Conservation (phyloP, 2,888 invertebrate species). For the Rhagium mordax region DNA sequence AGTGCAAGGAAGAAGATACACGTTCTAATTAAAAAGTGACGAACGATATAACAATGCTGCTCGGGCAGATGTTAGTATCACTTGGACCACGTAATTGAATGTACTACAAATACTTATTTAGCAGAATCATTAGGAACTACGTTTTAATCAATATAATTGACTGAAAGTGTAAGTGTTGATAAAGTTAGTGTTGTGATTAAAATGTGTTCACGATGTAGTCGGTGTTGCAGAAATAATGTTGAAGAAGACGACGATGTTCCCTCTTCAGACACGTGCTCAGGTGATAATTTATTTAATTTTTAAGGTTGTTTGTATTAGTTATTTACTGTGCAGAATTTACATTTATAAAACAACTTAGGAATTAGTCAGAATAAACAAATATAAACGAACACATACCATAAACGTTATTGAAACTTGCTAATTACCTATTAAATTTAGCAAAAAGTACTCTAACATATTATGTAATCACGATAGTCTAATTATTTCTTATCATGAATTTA, state of each 20-base stretch:
- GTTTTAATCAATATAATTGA: background rate
- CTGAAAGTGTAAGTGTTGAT: slow-evolving; percentile 3
- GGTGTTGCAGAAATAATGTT: slow-evolving; percentile 65
- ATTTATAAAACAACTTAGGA: no score
- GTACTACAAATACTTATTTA: slow-evolving; percentile 1
- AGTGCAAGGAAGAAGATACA: slow-evolving; percentile 12
- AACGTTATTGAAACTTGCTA: no score
- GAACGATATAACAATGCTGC: slow-evolving; percentile 26
- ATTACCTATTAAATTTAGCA: no score
- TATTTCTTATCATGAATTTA: no score
- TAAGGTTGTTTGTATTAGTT: no score
- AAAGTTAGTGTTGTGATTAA: slow-evolving; percentile 19
- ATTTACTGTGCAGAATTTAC: no score
- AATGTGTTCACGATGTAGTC: slow-evolving; percentile 69
- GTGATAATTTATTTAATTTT: slow-evolving; percentile 54
- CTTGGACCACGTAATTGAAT: slow-evolving; percentile 11
- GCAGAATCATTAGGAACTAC: background rate
- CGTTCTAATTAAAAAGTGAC: slow-evolving; percentile 35
- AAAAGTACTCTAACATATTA: no score
- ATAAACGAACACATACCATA: no score
- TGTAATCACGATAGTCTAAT: no score
- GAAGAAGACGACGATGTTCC: slow-evolving; percentile 66
- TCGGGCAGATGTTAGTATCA: slow-evolving; percentile 30
- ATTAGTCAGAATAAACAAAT: no score
- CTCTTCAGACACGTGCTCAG: slow-evolving; percentile 68